These are phyloP conservation scores for Melospiza georgiana DNA, from an alignment of 2,113 vertebrate genomes.

Conservation along the genomic window DNA sequence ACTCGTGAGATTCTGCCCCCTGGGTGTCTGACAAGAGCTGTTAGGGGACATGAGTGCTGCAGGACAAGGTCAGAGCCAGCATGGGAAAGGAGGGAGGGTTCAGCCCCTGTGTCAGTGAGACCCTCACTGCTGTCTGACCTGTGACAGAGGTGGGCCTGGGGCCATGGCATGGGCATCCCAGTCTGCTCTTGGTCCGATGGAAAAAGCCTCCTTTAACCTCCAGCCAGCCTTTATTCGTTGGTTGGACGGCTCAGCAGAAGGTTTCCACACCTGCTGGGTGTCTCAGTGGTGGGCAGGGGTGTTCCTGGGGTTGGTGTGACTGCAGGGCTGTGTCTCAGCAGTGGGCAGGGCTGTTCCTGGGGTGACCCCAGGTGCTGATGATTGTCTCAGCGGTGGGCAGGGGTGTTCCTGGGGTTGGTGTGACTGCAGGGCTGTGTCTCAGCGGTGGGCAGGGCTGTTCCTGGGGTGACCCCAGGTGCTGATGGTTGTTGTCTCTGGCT, in stretches of 20 bases:
- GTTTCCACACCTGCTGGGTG: neutral
- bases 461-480: neutral
- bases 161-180: neutral
- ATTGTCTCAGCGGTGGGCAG: too few relatives aligned
- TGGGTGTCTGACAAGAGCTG: neutral
- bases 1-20: neutral
- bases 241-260: rapidly evolving
- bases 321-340: too few relatives aligned
- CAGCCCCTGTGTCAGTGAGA: neutral
- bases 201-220: neutral
- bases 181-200: neutral
- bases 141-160: neutral
- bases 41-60: neutral
- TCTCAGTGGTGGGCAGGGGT: neutral
- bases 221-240: rapidly evolving
- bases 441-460: neutral
- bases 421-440: too few relatives aligned
- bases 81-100: neutral
- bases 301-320: too few relatives aligned
- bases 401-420: too few relatives aligned
- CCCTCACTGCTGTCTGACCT: neutral
- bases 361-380: neutral
- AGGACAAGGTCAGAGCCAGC: neutral
- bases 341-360: neutral
- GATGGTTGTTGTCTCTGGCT: rapidly evolving